Evolutionary conservation across 92 coral and sea anemone genomes (phyloP).

Genomic region (Siderastrea radians): DNA sequence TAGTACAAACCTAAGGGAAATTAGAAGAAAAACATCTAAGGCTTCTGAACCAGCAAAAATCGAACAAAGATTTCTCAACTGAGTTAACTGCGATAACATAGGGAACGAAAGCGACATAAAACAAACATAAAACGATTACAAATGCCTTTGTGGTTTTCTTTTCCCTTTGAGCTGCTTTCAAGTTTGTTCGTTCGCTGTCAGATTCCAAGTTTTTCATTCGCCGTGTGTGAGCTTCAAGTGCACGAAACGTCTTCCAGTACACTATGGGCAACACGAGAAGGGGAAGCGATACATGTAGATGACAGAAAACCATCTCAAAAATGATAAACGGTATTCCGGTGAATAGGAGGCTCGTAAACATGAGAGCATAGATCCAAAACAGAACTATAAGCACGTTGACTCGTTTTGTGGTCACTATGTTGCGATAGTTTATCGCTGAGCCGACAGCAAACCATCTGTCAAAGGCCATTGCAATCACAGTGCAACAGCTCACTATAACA

Average conservation of each 20-base stretch:
- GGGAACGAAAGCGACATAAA: slow-evolving; percentile 20
- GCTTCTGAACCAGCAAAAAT: background rate
- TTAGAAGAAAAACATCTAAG: background rate
- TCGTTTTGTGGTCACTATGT: slow-evolving; percentile 16
- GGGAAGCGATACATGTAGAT: slow-evolving; percentile 22
- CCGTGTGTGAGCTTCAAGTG: slow-evolving; percentile 8
- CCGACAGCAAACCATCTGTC: slow-evolving; percentile 33
- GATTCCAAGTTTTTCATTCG: slow-evolving; percentile 2
- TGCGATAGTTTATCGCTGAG: background rate
- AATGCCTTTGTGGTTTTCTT: slow-evolving; percentile 31
- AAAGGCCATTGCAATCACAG: slow-evolving; percentile 29
- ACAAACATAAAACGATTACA: slow-evolving; percentile 21
- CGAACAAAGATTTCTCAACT: slow-evolving; percentile 10
- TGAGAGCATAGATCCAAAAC: slow-evolving; percentile 25
- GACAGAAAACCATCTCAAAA: background rate
- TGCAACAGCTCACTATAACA: slow-evolving; percentile 15
- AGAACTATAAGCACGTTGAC: background rate
- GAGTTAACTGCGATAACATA: slow-evolving; percentile 17
- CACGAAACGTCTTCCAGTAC: slow-evolving; percentile 14
- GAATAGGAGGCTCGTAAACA: background rate
- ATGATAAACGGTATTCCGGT: background rate
- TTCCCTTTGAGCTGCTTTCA: background rate
- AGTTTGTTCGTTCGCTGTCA: background rate
- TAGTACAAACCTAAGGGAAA: background rate
- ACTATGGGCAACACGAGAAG: slow-evolving; percentile 6